Evolutionary conservation across 2,888 invertebrate species (phyloP), one percentile per base, ranked within the genome.

Genomic region (Alitta virens): DNA sequence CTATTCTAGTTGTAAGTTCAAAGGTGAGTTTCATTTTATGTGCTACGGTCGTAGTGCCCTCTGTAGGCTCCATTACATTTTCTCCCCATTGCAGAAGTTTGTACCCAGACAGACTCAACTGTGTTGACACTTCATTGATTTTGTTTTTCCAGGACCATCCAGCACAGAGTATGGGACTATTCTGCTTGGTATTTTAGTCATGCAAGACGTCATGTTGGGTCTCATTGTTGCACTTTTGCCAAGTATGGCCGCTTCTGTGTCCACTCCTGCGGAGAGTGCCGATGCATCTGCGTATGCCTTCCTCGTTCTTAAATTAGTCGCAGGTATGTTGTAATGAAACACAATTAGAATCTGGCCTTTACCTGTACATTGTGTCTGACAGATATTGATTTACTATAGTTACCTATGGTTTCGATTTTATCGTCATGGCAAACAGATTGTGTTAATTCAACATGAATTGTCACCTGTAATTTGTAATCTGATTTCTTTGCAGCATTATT

Each of bases 191-290:
- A 69, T 72, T 16, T 64, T 72, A 14, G 61, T 72, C 16, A 67
- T 74, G 64, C 72, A 72, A 65, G 72, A 72, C 51, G 65, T 73
- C 18, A 56, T 62, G 42, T 58, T 74, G 50, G 72, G 73, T 2
- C 18, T 74, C 14, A 56, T 74, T 33, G 69, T 72, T 56, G 72
- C 72, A 2, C 18, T 72, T 1, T 63, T 72, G 33, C 72, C 72
- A 16, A 63, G 60, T 25, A 53, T 73, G 53, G 67, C 71, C 9
- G 24, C 25, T 14, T 27, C 43, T 26, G 14, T 49, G 14, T 46
- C 42, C 7, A 12, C 33, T 7, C 33, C 33, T 33, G 12, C 7
- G 5, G 33, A 33, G 12, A 33, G 33, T 33, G 33, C 33, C 12
- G 12, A 33, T 12, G 23, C 38, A 7, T 27, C 54, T 27, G 43